phyloP scores from a whole-genome alignment of 2,113 vertebrate genomes.

The Leucoraja erinaceus region DNA sequence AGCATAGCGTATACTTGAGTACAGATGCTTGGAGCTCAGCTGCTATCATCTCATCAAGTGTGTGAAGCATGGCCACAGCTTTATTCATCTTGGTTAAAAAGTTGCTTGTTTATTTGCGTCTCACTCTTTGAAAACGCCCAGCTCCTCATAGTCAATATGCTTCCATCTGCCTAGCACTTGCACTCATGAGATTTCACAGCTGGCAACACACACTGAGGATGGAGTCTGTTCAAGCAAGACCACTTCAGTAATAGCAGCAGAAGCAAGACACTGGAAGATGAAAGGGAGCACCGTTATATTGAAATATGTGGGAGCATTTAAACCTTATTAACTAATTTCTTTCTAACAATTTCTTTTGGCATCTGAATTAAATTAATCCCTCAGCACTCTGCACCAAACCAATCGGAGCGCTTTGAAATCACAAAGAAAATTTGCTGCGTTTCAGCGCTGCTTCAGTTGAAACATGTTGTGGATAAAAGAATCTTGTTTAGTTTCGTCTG shows the following conservation, averaged over 20 bases:
- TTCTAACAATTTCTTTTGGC: constrained; percentile 24
- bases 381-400: neutral
- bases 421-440: neutral
- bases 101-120: constrained; percentile 12
- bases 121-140: constrained; percentile 32
- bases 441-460: neutral
- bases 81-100: constrained; percentile 16
- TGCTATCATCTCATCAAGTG: neutral
- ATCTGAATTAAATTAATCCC: neutral
- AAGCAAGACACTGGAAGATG: constrained; percentile 15
- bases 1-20: neutral
- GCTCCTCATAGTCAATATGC: constrained; percentile 28
- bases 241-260: neutral
- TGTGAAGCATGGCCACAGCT: neutral
- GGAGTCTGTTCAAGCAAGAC: constrained; percentile 25
- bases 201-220: constrained; percentile 29
- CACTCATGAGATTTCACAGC: constrained; percentile 35
- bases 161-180: constrained; percentile 34
- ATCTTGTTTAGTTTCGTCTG: neutral
- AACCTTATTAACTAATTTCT: neutral
- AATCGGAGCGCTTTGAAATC: neutral
- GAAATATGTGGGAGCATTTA: neutral
- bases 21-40: neutral
- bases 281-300: neutral
- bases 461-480: neutral